Evolutionary conservation across 2,797 vertebrate species (phyloP).

Genomic region (Phaenicophaeus curvirostris): DNA sequence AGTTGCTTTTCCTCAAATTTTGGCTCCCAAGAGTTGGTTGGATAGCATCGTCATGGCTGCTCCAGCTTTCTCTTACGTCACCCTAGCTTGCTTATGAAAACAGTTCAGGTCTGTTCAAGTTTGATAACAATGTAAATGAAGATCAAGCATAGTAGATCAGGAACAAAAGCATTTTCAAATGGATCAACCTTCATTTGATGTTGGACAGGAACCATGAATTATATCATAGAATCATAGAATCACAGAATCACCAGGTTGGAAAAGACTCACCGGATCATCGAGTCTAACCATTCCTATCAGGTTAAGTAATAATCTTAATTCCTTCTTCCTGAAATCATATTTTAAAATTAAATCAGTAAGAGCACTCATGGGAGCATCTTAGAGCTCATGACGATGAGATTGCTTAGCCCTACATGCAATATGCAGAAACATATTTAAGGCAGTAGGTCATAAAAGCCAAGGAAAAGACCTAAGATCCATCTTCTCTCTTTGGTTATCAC

Average conservation of each 20-base stretch:
- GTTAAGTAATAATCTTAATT: neutral
- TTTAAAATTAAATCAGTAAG: neutral
- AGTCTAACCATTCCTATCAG: too few species aligned
- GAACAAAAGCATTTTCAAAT: neutral
- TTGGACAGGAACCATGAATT: neutral
- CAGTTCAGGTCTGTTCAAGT: neutral
- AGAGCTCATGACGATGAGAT: neutral
- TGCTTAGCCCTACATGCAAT: neutral
- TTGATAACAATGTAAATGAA: neutral
- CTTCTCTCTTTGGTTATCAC: neutral
- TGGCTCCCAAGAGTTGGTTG: neutral
- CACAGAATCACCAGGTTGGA: too few species aligned
- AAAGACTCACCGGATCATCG: too few species aligned
- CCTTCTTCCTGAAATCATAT: neutral
- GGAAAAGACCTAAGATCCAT: neutral
- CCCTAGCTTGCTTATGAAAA: neutral
- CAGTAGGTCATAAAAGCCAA: neutral
- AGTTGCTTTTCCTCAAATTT: neutral
- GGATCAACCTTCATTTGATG: neutral
- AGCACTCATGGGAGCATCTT: neutral
- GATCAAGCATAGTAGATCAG: neutral
- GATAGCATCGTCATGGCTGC: rapidly evolving
- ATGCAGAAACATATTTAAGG: neutral
- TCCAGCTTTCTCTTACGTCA: neutral
- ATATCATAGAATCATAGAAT: too few species aligned